Evolutionary conservation across 2,888 invertebrate genomes (phyloP), one percentile per base, ranked within the genome.

Genomic region (Yponomeuta malinellus): DNA sequence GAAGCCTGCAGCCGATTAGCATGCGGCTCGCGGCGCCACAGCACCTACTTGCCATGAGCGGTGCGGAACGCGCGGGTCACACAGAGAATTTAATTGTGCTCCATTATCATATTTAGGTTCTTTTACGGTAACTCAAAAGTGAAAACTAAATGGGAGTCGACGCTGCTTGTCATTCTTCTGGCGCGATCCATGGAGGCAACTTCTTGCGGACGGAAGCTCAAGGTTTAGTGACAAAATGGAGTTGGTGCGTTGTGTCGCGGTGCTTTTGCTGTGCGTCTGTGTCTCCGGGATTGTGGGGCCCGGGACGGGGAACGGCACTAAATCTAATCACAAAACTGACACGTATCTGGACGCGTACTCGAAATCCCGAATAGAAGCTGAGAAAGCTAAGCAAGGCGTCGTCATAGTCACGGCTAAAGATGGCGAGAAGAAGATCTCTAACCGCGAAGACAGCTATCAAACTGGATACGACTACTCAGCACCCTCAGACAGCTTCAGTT

Each of bases 311-410:
- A 91, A 89, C 73, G 80, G 78, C 72, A 90, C 88, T 1, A 89
- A 88, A 77, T 71, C 77, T 33, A 75, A 78, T 70, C 79, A 84
- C 70, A 90, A 89, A 80, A 87, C 86, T 1, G 95, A 95, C 81
- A 94, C 94, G 2, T 95, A 95, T 77, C 82, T 95, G 75, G 94
- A 95, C 65, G 95, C 95, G 2, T 93, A 95, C 76, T 93, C 93
- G 8, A 93, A 94, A 76, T 94, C 94, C 31, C 82, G 78, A 80
- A 89, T 82, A 78, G 91, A 83, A 84, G 93, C 85, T 75, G 93
- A 85, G 80, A 90, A 86, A 78, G 87, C 88, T 71, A 89, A 87
- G 74, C 86, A 88, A 80, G 88, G 85, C 74, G 92, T 86, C 70
- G 82, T 87, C 74, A 93, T 89, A 78, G 82, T 88, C 79, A 93